Evolutionary conservation across 2,113 vertebrate species (phyloP), one percentile per base, ranked within the genome.

Genomic region (Heterotis niloticus): DNA sequence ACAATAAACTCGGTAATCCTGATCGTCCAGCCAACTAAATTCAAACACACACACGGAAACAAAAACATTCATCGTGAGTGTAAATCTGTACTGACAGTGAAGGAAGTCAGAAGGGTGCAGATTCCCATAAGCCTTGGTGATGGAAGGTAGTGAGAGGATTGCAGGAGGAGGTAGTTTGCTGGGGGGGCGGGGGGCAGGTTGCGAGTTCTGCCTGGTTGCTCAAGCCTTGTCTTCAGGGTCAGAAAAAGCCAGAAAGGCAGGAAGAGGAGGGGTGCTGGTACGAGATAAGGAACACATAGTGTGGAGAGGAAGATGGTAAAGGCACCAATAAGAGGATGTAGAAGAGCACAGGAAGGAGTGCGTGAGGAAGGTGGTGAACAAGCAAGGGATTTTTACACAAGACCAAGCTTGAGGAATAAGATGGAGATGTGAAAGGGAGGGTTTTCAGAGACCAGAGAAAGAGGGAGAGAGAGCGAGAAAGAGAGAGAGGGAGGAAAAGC

Each of bases 201-300:
- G 86, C 86, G 85, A 87, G 86, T 89, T 90, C 88, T 90, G 89
- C 89, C 85, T 88, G 87, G 85, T 81, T 89, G 88, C 84, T 80
- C 86, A 87, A 81, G 83, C 84, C 85, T 81, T 88, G 86, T 89
- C 88, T 90, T 85, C 87, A 84, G 88, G 88, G 87, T 87, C 67
- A 72, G 51, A 73, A n/a, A 28, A 59, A 74, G 13, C 71, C 28
- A 75, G 81, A 17, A 60, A 72, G 79, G 18, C 26, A 54, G 67
- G 57, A 65, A 65, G 62, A 65, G 14, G 28, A 24, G 70, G 72
- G 28, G 44, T 23, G 26, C 64, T 17, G 59, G 74, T 23, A 51
- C 51, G 54, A 79, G 56, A 51, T 29, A 68, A 34, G 29, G 74
- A 80, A 82, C 66, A 65, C 54, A 78, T 75, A 76, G 52, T 18